phyloP scores from a whole-genome alignment of 1,140 invertebrate genomes.

The Macrosteles quadrilineatus region DNA sequence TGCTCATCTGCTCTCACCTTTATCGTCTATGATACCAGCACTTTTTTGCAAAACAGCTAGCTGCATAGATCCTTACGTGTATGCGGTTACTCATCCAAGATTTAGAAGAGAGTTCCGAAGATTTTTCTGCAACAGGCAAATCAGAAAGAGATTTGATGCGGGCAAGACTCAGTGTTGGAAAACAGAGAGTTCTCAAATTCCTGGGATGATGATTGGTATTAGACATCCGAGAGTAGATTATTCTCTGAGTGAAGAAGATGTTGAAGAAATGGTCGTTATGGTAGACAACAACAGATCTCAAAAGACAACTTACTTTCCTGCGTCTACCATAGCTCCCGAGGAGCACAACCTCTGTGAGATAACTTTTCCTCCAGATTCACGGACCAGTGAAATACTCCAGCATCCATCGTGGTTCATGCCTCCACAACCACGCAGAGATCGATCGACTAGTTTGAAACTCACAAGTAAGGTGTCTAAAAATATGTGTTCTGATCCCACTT shows the following conservation, averaged over 20 bases:
- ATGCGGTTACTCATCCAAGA: conserved; percentile 69
- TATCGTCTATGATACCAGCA: conserved; percentile 71
- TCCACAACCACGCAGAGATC: background rate
- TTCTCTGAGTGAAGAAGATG: conserved; percentile 8
- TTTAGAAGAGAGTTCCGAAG: conserved; percentile 19
- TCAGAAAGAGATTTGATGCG: background rate
- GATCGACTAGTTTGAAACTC: conserved; percentile 4
- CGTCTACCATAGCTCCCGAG: background rate
- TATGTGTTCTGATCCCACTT: too few species aligned
- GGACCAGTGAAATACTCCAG: background rate
- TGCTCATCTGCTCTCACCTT: conserved; percentile 62
- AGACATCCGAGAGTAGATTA: background rate
- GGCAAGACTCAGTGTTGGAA: conserved; percentile 10
- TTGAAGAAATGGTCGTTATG: conserved; percentile 26
- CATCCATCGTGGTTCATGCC: conserved; percentile 16
- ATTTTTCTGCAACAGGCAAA: conserved; percentile 1
- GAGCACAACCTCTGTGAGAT: conserved; percentile 12
- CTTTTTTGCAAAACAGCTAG: conserved; percentile 73
- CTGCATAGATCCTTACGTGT: conserved; percentile 74
- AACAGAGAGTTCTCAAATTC: conserved; percentile 3
- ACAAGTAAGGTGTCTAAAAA: background rate
- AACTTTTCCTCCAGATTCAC: background rate
- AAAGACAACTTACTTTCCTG: background rate
- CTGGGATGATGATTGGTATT: conserved; percentile 3
- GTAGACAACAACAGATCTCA: background rate